Base-by-base conservation (phyloP, 2,113 vertebrate genomes). In the Triplophysa tibetana region DNA sequence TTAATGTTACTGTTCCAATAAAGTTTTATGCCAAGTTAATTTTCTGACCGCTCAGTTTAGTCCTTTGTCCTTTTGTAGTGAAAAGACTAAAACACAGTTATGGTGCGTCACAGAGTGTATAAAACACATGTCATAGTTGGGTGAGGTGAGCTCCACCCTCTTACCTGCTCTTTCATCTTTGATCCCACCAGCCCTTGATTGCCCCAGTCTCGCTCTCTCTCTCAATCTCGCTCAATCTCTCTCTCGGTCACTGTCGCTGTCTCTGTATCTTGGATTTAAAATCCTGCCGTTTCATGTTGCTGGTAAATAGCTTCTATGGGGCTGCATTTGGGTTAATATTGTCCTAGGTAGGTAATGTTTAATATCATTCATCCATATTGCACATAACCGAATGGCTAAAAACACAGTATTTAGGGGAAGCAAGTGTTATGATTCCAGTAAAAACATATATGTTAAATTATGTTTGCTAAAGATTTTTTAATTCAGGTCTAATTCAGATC, bases 181-280 rank as follows among this genome's bases (percentile, higher is more conserved):
- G 80, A 77, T 76, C 77, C 38, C 65, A 68, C 19, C 9, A 77
- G 56, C 11, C 13, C 33, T 54, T 16, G 33, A 19, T 21, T 60
- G 60, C 43, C 65, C 63, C 68, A 29, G 43, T 75, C 74, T 64
- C 66, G 61, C 33, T 73, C 24, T 45, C 48, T 74, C 74, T 43
- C 75, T 58, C 79, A 78, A 62, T 66, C 45, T 68, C 43, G 78
- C 73, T 83, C 61, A 3, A 3, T 29, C 26, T 29, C 26, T 29
- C 26, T 29, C 26, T 41, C 21, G 24, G 24, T 8, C 16, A 16
- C 6, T 21, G 19, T 45, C 70, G 69, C 68, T 62, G 33, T 58
- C 82, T 70, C 70, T 82, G 23, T 14, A n/a, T 62, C 84, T 87
- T 87, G 91, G 91, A 93, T 92, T 92, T 91, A 86, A 91, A 81